A percentile compares a stretch with the other conserved stretches of the same genome.
Evolutionary conservation across 2,888 invertebrate genomes (phyloP).

Genomic region (Leptinotarsa juncta): DNA sequence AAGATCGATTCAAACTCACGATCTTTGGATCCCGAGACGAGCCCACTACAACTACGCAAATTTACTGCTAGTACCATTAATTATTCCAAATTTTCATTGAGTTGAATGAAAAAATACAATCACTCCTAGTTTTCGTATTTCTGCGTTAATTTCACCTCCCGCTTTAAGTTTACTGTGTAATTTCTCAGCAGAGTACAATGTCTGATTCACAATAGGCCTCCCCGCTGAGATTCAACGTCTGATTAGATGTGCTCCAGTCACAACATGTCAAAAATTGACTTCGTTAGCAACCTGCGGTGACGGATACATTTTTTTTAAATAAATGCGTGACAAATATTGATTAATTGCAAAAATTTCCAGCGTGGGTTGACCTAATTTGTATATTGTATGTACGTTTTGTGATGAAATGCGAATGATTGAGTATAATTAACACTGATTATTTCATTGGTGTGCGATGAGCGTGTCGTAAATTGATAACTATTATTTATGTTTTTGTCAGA

Average conservation of each 20-base stretch:
- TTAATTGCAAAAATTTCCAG: slow-evolving; percentile 39
- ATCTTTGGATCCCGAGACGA: too few species aligned
- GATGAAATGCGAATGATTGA: slow-evolving; percentile 10
- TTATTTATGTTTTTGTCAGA: neutral
- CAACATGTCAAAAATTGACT: slow-evolving; percentile 48
- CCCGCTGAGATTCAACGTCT: slow-evolving; percentile 42
- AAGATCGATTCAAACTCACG: too few species aligned
- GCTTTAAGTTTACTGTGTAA: slow-evolving; percentile 11
- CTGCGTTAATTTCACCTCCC: slow-evolving; percentile 2
- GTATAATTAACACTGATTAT: slow-evolving; percentile 9
- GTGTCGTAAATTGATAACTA: neutral
- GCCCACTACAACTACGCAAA: too few species aligned
- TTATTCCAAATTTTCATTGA: too few species aligned
- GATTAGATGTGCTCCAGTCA: slow-evolving; percentile 46
- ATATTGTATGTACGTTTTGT: slow-evolving; percentile 10
- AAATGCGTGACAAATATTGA: slow-evolving; percentile 48
- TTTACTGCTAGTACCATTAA: too few species aligned
- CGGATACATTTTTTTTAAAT: slow-evolving; percentile 44
- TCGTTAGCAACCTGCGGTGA: slow-evolving; percentile 47
- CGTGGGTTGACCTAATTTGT: slow-evolving; percentile 18
- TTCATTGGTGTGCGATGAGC: neutral
- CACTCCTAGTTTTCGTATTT: neutral
- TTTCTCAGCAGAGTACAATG: slow-evolving; percentile 22
- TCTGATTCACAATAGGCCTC: slow-evolving; percentile 38
- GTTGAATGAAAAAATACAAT: neutral